These are phyloP conservation scores for Leucoma salicis DNA, from an alignment of 2,888 invertebrate species.

Conservation along the genomic window DNA sequence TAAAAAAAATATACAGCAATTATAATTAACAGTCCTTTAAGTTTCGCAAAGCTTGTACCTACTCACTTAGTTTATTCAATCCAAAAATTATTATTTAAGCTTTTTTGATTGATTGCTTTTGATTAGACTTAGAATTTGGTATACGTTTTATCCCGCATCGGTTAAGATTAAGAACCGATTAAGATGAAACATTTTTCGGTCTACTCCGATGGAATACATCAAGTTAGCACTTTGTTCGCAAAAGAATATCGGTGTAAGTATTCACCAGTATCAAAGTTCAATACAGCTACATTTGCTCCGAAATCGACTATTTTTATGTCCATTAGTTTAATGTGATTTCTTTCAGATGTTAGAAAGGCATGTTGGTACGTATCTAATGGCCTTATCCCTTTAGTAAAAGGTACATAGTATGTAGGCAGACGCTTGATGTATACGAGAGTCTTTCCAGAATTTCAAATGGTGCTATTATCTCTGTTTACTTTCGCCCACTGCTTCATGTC, in stretches of 20 bases:
- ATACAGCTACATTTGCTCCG: conserved; percentile 51
- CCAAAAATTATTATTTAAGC: too few relatives aligned
- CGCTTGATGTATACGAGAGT: conserved; percentile 11
- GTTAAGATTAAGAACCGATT: too few relatives aligned
- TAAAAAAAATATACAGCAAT: too few relatives aligned
- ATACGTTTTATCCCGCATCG: too few relatives aligned
- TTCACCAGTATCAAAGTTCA: conserved; percentile 26
- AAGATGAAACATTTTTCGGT: too few relatives aligned
- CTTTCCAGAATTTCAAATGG: conserved; percentile 18
- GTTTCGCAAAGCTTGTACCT: too few relatives aligned
- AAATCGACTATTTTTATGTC: conserved; percentile 59
- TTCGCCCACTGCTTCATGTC: neutral
- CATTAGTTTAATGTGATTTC: conserved; percentile 65
- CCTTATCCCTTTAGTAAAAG: conserved; percentile 32
- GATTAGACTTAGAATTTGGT: too few relatives aligned
- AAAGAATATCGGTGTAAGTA: conserved; percentile 42
- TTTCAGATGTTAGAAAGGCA: conserved; percentile 41
- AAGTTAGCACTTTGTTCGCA: conserved; percentile 21
- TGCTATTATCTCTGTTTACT: conserved; percentile 3
- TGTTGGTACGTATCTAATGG: conserved; percentile 36
- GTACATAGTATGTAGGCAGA: conserved; percentile 16
- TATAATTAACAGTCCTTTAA: too few relatives aligned
- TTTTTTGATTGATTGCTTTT: too few relatives aligned
- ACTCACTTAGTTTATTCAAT: too few relatives aligned
- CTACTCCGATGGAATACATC: too few relatives aligned